These are phyloP conservation scores for Tipula helvola DNA, from an alignment of 2,888 invertebrate species.

Conservation along the genomic window DNA sequence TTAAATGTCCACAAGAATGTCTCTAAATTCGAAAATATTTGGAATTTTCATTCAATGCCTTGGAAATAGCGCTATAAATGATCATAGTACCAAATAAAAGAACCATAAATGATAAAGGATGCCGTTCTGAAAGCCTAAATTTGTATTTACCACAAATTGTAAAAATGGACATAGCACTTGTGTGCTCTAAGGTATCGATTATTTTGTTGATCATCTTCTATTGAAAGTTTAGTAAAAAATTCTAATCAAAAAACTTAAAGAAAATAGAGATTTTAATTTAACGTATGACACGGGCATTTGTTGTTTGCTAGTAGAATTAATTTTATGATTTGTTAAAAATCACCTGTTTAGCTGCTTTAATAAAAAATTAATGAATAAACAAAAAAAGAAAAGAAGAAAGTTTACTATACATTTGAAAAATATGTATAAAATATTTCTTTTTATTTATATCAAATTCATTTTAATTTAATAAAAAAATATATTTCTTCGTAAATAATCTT, in stretches of 20 bases:
- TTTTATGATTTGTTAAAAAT: not conserved
- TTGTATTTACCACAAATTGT: too few species aligned
- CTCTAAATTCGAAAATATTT: too few species aligned
- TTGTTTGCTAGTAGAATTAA: not conserved
- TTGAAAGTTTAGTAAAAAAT: not conserved
- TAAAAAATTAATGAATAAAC: not conserved
- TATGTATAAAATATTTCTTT: not conserved
- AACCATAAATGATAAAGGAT: too few species aligned
- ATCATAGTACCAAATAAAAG: too few species aligned
- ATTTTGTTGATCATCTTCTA: not conserved
- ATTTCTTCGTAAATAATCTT: not conserved
- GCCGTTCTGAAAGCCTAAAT: too few species aligned
- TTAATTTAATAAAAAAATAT: not conserved
- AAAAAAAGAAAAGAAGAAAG: not conserved
- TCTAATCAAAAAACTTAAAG: not conserved
- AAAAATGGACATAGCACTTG: too few species aligned
- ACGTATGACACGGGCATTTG: not conserved
- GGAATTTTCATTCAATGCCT: too few species aligned
- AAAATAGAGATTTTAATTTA: not conserved
- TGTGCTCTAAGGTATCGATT: too few species aligned
- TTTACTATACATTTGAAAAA: not conserved
- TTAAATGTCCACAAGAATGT: too few species aligned
- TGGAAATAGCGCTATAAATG: too few species aligned
- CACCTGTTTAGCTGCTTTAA: not conserved
- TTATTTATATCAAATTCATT: not conserved